A percentile compares a stretch with the other conserved stretches of the same genome.
Evolutionary conservation across 2,797 vertebrate genomes (phyloP).

Genomic region (Spheniscus humboldti): DNA sequence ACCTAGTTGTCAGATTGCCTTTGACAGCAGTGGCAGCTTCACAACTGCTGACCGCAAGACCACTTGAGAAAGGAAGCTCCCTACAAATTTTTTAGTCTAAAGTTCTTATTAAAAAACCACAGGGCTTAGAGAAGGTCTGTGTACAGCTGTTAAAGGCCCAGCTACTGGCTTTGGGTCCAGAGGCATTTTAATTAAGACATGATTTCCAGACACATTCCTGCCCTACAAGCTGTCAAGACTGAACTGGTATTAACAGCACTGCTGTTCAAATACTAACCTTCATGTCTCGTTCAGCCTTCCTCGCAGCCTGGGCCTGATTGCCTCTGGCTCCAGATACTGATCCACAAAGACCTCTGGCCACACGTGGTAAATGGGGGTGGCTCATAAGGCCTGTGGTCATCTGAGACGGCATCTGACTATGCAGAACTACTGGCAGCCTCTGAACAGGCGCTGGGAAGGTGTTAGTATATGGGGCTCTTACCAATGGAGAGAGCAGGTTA

Average conservation of each 20-base stretch:
- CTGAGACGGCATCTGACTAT: constrained; percentile 84
- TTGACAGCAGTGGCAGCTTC: neutral
- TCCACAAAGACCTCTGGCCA: constrained; percentile 83
- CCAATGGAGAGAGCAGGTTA: constrained; percentile 93
- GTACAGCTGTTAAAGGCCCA: constrained; percentile 11
- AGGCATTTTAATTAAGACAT: constrained; percentile 48
- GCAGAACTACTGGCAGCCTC: constrained; percentile 86
- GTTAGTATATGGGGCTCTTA: constrained; percentile 90
- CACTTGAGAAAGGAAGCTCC: neutral
- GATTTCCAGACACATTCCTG: constrained; percentile 47
- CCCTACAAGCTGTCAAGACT: constrained; percentile 63
- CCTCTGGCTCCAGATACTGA: constrained; percentile 85
- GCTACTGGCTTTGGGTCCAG: constrained; percentile 25
- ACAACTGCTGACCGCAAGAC: neutral
- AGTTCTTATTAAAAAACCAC: neutral
- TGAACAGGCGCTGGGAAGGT: constrained; percentile 90
- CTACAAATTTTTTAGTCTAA: neutral
- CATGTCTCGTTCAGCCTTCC: constrained; percentile 92
- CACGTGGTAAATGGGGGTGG: constrained; percentile 86
- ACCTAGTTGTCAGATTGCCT: neutral
- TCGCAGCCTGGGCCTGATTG: constrained; percentile 82
- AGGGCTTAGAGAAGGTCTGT: neutral
- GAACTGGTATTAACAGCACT: constrained; percentile 27
- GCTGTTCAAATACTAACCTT: constrained; percentile 82
- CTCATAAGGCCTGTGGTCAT: constrained; percentile 91